Conservation (phyloP, 2,888 invertebrate species). For the Hololepta plana region DNA sequence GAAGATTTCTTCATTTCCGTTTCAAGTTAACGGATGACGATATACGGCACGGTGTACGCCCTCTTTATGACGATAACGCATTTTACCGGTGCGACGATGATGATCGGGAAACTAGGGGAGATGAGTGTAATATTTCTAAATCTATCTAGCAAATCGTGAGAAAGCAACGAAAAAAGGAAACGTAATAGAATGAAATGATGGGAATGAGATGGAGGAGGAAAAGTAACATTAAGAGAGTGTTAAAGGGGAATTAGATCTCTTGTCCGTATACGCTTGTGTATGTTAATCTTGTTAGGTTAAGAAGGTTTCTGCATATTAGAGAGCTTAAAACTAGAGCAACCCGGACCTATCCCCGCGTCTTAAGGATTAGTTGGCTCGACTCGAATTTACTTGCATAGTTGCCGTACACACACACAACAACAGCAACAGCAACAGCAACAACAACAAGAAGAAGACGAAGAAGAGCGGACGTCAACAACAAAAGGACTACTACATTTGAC, state of each 20-base stretch:
- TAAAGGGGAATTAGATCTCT: too few species aligned
- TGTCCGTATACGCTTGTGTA: constrained; percentile 35
- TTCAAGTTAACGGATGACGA: constrained; percentile 15
- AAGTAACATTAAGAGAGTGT: too few species aligned
- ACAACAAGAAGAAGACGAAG: too few species aligned
- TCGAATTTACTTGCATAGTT: constrained; percentile 27
- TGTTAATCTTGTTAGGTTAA: constrained; percentile 57
- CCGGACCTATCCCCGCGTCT: constrained; percentile 33
- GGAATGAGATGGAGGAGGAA: too few species aligned
- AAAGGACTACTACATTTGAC: constrained; percentile 21
- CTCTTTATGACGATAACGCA: constrained; percentile 8
- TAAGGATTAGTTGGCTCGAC: constrained; percentile 41
- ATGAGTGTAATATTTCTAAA: constrained; percentile 5
- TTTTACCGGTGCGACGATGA: constrained; percentile 7
- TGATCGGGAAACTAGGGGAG: too few species aligned
- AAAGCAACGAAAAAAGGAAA: too few species aligned
- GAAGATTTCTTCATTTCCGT: constrained; percentile 24
- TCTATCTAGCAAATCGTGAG: too few species aligned
- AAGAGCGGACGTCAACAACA: not conserved
- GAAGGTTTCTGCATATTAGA: constrained; percentile 55
- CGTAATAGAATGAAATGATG: too few species aligned
- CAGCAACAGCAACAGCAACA: too few species aligned
- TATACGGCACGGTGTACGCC: constrained; percentile 3
- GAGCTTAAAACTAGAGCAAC: constrained; percentile 35
- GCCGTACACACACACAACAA: too few species aligned